phyloP scores from a whole-genome alignment of 1,140 invertebrate species.

The Caenorhabditis inopinata region DNA sequence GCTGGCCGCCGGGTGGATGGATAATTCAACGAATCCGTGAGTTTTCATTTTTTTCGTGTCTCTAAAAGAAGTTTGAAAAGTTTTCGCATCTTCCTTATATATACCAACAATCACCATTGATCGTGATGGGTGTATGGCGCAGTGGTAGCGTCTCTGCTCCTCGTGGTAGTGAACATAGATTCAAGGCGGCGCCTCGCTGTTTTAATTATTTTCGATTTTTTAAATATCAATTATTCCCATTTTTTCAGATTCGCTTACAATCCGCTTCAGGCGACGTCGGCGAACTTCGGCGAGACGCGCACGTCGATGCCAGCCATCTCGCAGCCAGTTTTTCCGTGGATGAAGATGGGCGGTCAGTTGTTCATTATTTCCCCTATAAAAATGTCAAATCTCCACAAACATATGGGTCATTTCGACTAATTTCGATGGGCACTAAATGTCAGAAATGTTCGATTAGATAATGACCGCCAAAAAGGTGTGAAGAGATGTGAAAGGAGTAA shows the following conservation, averaged over 20 bases:
- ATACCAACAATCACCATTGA: too few species aligned
- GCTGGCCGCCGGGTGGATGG: conserved; percentile 44
- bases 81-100: too few species aligned
- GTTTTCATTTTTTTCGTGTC: too few species aligned
- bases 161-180: too few species aligned
- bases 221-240: too few species aligned
- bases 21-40: conserved; percentile 45
- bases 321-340: conserved; percentile 52
- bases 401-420: neutral
- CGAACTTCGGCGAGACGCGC: conserved; percentile 1
- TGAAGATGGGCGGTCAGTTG: conserved; percentile 50
- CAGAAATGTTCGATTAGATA: neutral
- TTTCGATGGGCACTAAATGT: neutral
- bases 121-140: too few species aligned
- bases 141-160: too few species aligned
- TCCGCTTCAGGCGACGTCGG: conserved; percentile 41
- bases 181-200: too few species aligned
- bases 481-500: neutral
- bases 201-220: too few species aligned
- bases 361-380: neutral
- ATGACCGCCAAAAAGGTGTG: conserved; percentile 30
- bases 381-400: neutral
- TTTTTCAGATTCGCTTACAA: conserved; percentile 48
- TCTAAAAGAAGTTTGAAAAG: too few species aligned
- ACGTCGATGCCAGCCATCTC: conserved; percentile 33